Evolutionary conservation across 1,140 invertebrate species (phyloP).

Genomic region (Drosophila prosaltans): DNA sequence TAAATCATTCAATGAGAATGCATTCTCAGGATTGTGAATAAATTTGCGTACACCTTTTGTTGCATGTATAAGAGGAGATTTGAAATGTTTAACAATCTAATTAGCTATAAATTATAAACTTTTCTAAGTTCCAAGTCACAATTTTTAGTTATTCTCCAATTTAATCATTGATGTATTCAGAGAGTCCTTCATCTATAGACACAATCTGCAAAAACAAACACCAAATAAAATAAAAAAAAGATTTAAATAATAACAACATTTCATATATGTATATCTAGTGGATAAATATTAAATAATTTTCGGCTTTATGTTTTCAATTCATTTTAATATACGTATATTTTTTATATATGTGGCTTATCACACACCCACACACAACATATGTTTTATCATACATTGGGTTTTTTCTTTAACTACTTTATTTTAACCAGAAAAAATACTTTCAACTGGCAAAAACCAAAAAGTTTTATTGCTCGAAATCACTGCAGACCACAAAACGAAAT

Average conservation of each 20-base stretch:
- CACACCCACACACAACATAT: neutral
- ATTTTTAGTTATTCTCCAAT: too few relatives aligned
- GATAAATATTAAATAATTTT: constrained; percentile 2
- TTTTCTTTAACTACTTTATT: neutral
- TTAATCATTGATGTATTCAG: too few relatives aligned
- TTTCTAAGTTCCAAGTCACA: too few relatives aligned
- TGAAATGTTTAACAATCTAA: too few relatives aligned
- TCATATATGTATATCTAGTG: neutral
- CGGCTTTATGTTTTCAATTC: neutral
- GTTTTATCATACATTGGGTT: neutral
- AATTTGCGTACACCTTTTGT: neutral
- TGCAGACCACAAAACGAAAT: neutral
- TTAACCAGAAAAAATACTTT: neutral
- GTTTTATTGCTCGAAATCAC: neutral
- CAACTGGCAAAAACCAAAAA: neutral
- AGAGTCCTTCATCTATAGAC: too few relatives aligned
- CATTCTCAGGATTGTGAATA: neutral
- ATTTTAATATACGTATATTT: neutral
- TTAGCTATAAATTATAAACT: too few relatives aligned
- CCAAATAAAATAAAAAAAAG: too few relatives aligned
- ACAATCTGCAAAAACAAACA: too few relatives aligned
- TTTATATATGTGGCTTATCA: neutral
- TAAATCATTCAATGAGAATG: neutral
- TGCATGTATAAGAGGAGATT: too few relatives aligned
- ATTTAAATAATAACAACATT: too few relatives aligned